Evolutionary conservation across 2,113 vertebrate genomes (phyloP), one percentile per base, ranked within the genome.

Genomic region (Oreochromis tanganicae): DNA sequence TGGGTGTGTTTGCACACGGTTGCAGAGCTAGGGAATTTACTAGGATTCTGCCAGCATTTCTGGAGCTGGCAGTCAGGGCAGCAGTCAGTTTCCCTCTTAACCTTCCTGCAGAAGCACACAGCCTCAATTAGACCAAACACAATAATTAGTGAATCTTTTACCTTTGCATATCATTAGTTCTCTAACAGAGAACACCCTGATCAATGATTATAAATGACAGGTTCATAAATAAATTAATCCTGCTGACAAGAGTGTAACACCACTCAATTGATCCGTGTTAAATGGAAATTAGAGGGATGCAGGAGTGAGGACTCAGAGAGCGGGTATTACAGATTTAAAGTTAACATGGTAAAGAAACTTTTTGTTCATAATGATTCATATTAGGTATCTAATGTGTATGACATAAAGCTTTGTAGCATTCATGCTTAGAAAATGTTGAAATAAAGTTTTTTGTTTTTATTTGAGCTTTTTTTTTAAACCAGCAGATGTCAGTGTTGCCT

Each of bases 161-260:
- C 97, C 96, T 97, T 95, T 94, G 96, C 95, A 96, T 96, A 96
- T 97, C 97, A 97, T 97, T 97, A 98, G 96, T 96, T 97, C 96
- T 95, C 96, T 96, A 97, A 95, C 94, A 89, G 95, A 96, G 94
- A 97, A 97, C 96, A 89, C 96, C 95, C 96, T 94, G 95, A 97
- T 98, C 97, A 97, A 98, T 98, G 94, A 94, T 94, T 97, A 96
- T 95, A 97, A 97, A 97, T 97, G 97, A 97, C 97, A 97, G 97
- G 96, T 97, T 98, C 97, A 98, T 98, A 98, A 98, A 98, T 98
- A 97, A 97, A 98, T 98, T 97, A 98, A 97, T 97, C 96, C 96
- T 93, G 94, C 96, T 96, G 97, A 96, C 97, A 97, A 96, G 94
- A 94, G 89, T 91, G 95, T 96, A 96, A 93, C 95, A 96, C 94